phyloP scores from a whole-genome alignment of 2,113 vertebrate genomes.

The Urocitellus parryii region DNA sequence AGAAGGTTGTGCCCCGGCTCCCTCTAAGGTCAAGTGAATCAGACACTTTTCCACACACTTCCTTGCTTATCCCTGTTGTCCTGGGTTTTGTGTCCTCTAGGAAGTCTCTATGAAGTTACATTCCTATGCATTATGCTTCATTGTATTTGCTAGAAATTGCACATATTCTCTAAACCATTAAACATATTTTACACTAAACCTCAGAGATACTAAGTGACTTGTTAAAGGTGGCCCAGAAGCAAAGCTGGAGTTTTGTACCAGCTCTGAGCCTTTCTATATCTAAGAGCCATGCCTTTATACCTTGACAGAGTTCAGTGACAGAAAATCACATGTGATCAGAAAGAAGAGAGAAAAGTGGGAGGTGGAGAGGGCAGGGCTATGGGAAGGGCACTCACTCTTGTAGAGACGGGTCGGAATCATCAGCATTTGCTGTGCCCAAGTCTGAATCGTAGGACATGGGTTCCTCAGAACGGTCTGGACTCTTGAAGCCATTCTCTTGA shows the following conservation, averaged over 20 bases:
- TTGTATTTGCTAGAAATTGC: background rate
- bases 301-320: background rate
- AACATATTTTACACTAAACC: background rate
- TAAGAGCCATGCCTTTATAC: background rate
- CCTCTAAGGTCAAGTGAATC: background rate
- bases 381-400: conserved; percentile 89
- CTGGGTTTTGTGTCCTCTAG: background rate
- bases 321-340: background rate
- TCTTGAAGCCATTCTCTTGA: conserved; percentile 87
- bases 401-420: conserved; percentile 84
- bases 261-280: background rate
- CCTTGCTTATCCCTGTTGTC: background rate
- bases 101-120: background rate
- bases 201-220: background rate
- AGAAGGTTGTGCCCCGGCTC: background rate
- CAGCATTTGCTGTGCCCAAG: conserved; percentile 64
- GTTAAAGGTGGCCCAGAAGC: background rate
- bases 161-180: background rate
- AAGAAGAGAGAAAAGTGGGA: background rate
- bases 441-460: conserved; percentile 89
- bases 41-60: background rate
- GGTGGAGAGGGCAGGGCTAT: rapidly evolving
- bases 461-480: conserved; percentile 86
- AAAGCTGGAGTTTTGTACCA: background rate
- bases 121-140: background rate